A percentile compares a stretch with the other conserved stretches of the same genome.
Evolutionary conservation across 2,113 vertebrate genomes (phyloP).

Genomic region (Myiozetetes cayanensis): DNA sequence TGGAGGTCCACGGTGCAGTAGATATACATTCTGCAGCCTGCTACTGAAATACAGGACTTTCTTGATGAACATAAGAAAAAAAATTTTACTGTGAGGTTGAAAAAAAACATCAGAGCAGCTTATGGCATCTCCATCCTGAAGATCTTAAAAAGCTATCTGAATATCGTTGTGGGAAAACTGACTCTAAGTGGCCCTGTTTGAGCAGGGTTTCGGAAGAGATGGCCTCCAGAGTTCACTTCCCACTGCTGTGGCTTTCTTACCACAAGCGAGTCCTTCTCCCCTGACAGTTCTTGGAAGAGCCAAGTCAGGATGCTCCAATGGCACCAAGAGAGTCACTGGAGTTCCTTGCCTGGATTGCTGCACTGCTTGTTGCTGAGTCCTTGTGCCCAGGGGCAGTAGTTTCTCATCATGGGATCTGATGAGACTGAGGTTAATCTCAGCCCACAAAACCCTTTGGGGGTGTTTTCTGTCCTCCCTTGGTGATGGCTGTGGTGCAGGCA

Average conservation of each 20-base stretch:
- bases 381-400: background rate
- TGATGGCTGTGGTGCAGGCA: rapidly evolving
- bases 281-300: background rate
- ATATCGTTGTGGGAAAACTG: background rate
- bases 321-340: background rate
- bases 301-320: background rate
- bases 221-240: background rate
- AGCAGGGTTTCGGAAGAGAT: background rate
- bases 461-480: rapidly evolving
- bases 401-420: rapidly evolving
- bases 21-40: background rate
- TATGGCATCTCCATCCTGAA: background rate
- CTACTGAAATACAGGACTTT: background rate
- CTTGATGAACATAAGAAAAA: background rate
- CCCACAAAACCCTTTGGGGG: background rate
- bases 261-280: background rate
- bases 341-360: background rate
- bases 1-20: background rate
- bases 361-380: too few relatives aligned
- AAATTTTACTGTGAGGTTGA: background rate
- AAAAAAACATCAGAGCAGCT: background rate
- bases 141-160: background rate
- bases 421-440: background rate
- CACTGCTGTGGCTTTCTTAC: background rate
- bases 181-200: too few relatives aligned